Percentiles rank a stretch among this genome's conserved stretches.
These are phyloP conservation scores for Hestina assimilis DNA, from an alignment of 1,140 invertebrate species.

Conservation along the genomic window DNA sequence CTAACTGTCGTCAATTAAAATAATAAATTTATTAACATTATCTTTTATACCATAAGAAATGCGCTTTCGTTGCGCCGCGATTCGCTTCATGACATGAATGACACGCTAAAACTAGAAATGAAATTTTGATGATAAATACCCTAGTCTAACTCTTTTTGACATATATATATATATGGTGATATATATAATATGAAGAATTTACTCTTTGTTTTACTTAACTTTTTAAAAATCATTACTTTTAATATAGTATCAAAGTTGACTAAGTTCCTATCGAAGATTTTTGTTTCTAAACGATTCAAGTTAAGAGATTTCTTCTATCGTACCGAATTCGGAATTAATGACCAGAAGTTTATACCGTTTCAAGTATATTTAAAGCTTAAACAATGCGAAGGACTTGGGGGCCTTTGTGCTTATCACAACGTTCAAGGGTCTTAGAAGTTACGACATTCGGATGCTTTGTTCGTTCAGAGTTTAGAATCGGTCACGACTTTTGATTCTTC, in stretches of 20 bases:
- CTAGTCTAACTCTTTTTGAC: too few relatives aligned
- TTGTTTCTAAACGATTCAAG: slow-evolving; percentile 14
- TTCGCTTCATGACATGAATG: too few relatives aligned
- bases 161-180: too few relatives aligned
- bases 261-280: not conserved
- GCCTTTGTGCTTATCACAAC: slow-evolving; percentile 46
- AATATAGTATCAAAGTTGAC: not conserved
- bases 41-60: too few relatives aligned
- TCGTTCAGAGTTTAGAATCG: slow-evolving; percentile 2
- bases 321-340: slow-evolving; percentile 30
- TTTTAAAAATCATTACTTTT: too few relatives aligned
- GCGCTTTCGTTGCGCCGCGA: too few relatives aligned
- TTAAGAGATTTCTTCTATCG: slow-evolving; percentile 24
- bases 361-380: slow-evolving; percentile 44
- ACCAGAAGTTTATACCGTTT: slow-evolving; percentile 34
- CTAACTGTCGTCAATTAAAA: too few relatives aligned
- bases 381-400: slow-evolving; percentile 41
- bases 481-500: not conserved
- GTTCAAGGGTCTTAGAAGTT: slow-evolving; percentile 42
- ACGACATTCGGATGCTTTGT: slow-evolving; percentile 8
- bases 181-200: too few relatives aligned
- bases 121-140: too few relatives aligned
- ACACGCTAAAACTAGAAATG: too few relatives aligned
- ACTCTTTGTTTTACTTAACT: too few relatives aligned
- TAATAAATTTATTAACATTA: too few relatives aligned